Conservation (phyloP, 2,113 vertebrate species). For the Myocastor coypus region DNA sequence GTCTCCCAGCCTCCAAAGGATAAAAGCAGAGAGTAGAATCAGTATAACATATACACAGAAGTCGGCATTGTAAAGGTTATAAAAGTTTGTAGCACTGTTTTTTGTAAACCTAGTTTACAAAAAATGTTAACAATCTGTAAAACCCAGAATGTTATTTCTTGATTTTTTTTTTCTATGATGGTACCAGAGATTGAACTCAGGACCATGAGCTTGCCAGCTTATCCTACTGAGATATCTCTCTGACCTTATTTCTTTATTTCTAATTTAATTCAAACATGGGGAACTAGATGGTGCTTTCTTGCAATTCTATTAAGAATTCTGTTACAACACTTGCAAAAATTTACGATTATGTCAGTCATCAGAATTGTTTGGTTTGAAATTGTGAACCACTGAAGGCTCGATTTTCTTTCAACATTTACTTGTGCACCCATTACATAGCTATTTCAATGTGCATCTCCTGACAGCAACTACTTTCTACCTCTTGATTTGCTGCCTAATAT, state of each 20-base stretch:
- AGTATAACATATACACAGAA: too few relatives aligned
- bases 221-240: too few relatives aligned
- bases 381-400: not conserved
- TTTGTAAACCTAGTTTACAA: too few relatives aligned
- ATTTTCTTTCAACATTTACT: not conserved
- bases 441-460: not conserved
- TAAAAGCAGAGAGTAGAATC: too few relatives aligned
- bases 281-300: not conserved
- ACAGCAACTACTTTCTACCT: not conserved
- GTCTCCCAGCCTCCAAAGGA: too few relatives aligned
- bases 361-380: slow-evolving; percentile 1
- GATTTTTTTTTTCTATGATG: too few relatives aligned
- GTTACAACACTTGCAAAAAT: not conserved
- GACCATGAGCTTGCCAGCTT: too few relatives aligned
- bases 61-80: too few relatives aligned
- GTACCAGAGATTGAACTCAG: too few relatives aligned
- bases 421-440: not conserved
- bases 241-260: not conserved
- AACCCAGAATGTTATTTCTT: not conserved
- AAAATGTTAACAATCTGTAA: too few relatives aligned
- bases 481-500: not conserved
- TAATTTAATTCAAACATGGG: not conserved
- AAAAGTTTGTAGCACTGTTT: too few relatives aligned
- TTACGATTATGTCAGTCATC: slow-evolving; percentile 30
- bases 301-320: slow-evolving; percentile 5